Conservation (phyloP, 2,113 vertebrate species). For the Cichladusa arquata region DNA sequence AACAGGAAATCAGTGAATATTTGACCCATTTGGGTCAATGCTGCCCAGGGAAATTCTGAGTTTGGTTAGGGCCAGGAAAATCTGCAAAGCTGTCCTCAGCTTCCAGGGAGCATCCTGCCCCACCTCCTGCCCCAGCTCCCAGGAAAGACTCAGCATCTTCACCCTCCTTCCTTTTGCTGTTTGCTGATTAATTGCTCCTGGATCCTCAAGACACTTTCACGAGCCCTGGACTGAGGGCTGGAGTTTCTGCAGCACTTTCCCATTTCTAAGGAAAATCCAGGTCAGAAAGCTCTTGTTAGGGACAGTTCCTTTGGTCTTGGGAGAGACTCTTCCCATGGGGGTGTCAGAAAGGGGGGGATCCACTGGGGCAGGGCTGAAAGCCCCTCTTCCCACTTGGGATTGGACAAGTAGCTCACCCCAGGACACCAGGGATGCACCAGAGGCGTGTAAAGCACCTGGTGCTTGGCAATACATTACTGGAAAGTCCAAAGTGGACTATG, state of each 20-base stretch:
- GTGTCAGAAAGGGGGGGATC: not conserved
- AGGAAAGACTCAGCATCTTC: not conserved
- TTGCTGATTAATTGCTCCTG: not conserved
- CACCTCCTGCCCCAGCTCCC: not conserved
- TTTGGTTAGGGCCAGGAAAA: not conserved
- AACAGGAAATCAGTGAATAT: not conserved
- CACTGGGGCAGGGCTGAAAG: not conserved
- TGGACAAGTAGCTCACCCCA: not conserved
- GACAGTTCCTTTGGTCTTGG: not conserved
- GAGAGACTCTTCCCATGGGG: not conserved
- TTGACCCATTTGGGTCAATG: not conserved
- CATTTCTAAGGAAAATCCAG: not conserved
- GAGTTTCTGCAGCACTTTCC: not conserved
- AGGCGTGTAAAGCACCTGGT: not conserved
- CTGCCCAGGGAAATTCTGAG: not conserved
- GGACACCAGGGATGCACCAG: not conserved
- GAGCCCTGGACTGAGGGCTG: accelerated
- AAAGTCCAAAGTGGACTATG: not conserved
- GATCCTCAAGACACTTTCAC: not conserved
- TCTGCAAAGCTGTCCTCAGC: not conserved
- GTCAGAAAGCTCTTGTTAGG: not conserved
- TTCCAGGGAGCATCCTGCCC: not conserved
- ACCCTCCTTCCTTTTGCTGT: not conserved
- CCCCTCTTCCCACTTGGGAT: not conserved
- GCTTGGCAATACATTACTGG: not conserved